phyloP scores from a whole-genome alignment of 2,113 vertebrate species.

The Dicerorhinus sumatrensis region DNA sequence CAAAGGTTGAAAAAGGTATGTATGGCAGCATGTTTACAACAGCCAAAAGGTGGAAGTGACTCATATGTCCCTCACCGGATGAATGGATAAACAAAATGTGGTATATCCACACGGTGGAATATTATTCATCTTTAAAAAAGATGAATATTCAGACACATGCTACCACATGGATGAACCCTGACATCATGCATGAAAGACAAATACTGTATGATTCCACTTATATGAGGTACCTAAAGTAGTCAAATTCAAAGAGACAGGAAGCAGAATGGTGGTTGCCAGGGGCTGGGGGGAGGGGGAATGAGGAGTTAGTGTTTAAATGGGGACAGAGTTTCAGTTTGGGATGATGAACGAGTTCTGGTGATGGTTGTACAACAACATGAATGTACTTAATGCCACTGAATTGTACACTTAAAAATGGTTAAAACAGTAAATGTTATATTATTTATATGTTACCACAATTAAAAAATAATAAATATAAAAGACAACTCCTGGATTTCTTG shows the following conservation, averaged over 20 bases:
- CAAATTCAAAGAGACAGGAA: not conserved
- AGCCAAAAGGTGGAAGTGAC: not conserved
- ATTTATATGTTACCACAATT: not conserved
- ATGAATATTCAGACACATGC: not conserved
- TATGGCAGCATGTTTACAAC: not conserved
- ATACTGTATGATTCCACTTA: not conserved
- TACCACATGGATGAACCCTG: not conserved
- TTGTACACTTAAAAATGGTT: not conserved
- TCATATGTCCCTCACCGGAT: not conserved
- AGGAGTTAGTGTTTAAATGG: not conserved
- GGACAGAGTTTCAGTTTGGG: not conserved
- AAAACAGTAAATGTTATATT: not conserved
- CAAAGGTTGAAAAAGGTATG: rapidly evolving
- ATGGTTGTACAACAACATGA: not conserved
- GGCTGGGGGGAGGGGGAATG: not conserved
- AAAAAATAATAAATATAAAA: not conserved
- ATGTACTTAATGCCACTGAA: not conserved
- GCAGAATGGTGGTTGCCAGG: rapidly evolving
- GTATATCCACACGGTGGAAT: rapidly evolving
- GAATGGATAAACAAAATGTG: not conserved
- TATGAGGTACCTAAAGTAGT: not conserved
- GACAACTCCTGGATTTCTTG: not conserved
- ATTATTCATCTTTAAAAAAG: not conserved
- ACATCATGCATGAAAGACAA: not conserved
- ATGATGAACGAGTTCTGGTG: not conserved